phyloP scores from a whole-genome alignment of 2,797 vertebrate genomes.

The Lagocephalus sceleratus region DNA sequence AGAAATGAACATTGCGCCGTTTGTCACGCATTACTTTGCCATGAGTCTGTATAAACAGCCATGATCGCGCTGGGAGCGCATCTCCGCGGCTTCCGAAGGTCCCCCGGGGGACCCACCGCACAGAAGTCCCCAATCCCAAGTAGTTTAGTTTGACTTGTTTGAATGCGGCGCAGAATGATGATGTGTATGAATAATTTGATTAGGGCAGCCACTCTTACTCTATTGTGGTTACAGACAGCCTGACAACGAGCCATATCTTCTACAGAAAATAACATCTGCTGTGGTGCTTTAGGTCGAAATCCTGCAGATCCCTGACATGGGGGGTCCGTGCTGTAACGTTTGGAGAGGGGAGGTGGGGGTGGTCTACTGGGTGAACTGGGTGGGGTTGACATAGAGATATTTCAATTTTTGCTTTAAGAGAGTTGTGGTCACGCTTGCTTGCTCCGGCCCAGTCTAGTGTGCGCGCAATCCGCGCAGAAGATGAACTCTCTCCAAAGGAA shows the following conservation, averaged over 20 bases:
- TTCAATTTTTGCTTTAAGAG: conserved; percentile 64
- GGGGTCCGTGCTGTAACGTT: conserved; percentile 36
- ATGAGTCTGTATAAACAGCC: no score
- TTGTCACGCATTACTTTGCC: no score
- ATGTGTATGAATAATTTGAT: conserved; percentile 52
- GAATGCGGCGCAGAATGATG: conserved; percentile 24
- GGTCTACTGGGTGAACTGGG: conserved; percentile 10
- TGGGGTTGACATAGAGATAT: conserved; percentile 58
- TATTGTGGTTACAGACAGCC: conserved; percentile 29
- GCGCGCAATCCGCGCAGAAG: conserved; percentile 55
- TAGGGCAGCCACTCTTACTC: conserved; percentile 31
- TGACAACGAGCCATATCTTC: conserved; percentile 35
- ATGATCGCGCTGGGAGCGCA: no score
- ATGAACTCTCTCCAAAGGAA: conserved; percentile 70
- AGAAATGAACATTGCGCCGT: no score
- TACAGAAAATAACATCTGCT: conserved; percentile 34
- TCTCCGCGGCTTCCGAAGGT: no score
- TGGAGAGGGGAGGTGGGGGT: not conserved
- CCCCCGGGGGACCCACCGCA: not conserved
- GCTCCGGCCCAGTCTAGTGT: conserved; percentile 53
- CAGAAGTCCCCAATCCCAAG: not conserved
- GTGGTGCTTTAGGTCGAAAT: conserved; percentile 35
- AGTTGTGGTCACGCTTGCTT: conserved; percentile 71
- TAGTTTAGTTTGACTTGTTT: conserved; percentile 2
- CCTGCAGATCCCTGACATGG: conserved; percentile 17